Percentiles rank a stretch among this genome's conserved stretches.
Evolutionary conservation across 2,113 vertebrate genomes (phyloP).

Genomic region (Lucifuga dentata): DNA sequence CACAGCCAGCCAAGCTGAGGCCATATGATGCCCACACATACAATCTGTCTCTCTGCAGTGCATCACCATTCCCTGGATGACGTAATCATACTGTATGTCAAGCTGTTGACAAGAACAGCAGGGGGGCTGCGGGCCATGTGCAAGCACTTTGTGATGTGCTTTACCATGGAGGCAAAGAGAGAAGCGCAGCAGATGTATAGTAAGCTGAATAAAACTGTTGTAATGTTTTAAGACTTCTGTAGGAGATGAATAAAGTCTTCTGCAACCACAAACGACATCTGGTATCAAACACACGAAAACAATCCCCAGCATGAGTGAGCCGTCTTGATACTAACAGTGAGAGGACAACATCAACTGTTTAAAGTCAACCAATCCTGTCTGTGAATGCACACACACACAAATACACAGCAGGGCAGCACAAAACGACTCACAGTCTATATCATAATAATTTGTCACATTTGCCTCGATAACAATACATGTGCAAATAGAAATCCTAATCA

Average conservation of each 20-base stretch:
- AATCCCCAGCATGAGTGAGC: constrained; percentile 12
- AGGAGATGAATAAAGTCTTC: constrained; percentile 8
- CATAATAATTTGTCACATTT: too few species aligned
- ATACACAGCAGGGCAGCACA: too few species aligned
- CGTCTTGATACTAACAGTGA: background rate
- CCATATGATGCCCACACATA: constrained; percentile 29
- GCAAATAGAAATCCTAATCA: too few species aligned
- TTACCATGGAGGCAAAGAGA: constrained; percentile 1
- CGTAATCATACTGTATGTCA: constrained; percentile 6
- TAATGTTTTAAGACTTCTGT: constrained; percentile 4
- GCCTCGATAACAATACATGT: too few species aligned
- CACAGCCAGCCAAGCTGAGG: background rate
- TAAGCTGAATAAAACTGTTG: background rate
- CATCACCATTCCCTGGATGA: constrained; percentile 19
- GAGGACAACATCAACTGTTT: background rate
- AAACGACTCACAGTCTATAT: too few species aligned
- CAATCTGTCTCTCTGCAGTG: constrained; percentile 4
- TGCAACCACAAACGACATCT: constrained; percentile 38
- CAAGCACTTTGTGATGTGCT: background rate
- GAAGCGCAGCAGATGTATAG: background rate
- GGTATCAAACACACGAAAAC: constrained; percentile 16
- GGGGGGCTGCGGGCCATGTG: background rate
- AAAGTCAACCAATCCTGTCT: background rate
- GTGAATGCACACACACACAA: background rate
- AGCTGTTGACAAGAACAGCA: constrained; percentile 12